phyloP scores from a whole-genome alignment of 2,113 vertebrate species.

The Poeciliopsis retropinna region DNA sequence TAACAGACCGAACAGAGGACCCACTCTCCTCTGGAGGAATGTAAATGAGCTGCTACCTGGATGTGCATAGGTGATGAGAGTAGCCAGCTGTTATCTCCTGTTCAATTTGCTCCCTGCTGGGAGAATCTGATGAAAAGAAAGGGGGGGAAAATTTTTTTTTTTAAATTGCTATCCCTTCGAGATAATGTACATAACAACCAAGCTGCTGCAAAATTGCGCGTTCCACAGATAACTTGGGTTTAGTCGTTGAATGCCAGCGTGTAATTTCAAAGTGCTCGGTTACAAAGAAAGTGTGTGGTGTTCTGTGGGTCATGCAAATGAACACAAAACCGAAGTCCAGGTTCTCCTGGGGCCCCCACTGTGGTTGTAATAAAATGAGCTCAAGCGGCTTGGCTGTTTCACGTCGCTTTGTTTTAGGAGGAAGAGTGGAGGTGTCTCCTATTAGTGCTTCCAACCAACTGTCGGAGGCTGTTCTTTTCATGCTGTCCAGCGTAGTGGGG shows the following conservation, averaged over 20 bases:
- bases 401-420: conserved; percentile 32
- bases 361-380: conserved; percentile 70
- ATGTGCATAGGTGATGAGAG: conserved; percentile 35
- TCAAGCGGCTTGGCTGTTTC: conserved; percentile 39
- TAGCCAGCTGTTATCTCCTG: conserved; percentile 42
- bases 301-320: conserved; percentile 62
- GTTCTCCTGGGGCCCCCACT: conserved; percentile 35
- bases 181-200: conserved; percentile 35
- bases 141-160: no score
- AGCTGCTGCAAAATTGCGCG: conserved; percentile 37
- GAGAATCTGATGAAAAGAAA: conserved; percentile 53
- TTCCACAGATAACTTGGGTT: conserved; percentile 24
- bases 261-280: conserved; percentile 13
- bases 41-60: conserved; percentile 40
- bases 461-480: conserved; percentile 30
- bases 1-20: conserved; percentile 23
- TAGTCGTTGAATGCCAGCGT: conserved; percentile 1
- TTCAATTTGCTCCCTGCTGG: conserved; percentile 58
- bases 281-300: conserved; percentile 9
- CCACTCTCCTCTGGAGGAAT: conserved; percentile 9
- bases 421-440: conserved; percentile 14
- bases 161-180: conserved; percentile 29
- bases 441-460: conserved; percentile 16
- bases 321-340: conserved; percentile 48
- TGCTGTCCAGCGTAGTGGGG: conserved; percentile 12